These are phyloP conservation scores for Chrysemys picta DNA, from an alignment of 2,113 vertebrate species.

Conservation along the genomic window DNA sequence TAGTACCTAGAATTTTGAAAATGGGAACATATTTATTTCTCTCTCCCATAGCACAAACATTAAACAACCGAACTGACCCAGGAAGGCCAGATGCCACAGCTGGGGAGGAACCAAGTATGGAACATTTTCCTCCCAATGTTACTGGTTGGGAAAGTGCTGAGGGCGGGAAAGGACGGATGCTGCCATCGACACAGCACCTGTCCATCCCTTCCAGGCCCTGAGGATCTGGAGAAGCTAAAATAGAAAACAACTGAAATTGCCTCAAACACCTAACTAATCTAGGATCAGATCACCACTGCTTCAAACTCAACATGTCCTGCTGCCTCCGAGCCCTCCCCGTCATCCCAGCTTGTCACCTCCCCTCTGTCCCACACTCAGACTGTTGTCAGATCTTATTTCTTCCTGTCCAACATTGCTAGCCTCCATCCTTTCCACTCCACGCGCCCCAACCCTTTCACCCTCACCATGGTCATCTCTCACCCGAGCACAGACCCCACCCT, in stretches of 20 bases:
- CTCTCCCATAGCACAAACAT: slow-evolving; percentile 72
- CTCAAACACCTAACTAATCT: slow-evolving; percentile 57
- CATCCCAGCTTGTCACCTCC: neutral
- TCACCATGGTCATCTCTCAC: neutral
- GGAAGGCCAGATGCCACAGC: slow-evolving; percentile 69
- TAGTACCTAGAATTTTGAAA: neutral
- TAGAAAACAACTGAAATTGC: slow-evolving; percentile 73
- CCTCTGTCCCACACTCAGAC: neutral
- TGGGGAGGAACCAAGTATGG: slow-evolving; percentile 71
- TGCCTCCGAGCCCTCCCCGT: neutral
- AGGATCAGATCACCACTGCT: neutral
- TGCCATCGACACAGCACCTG: slow-evolving; percentile 62
- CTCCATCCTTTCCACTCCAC: neutral
- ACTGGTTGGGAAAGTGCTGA: slow-evolving; percentile 67
- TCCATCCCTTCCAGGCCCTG: slow-evolving; percentile 60
- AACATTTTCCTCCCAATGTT: slow-evolving; percentile 74
- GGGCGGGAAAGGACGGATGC: neutral
- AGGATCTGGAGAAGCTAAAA: slow-evolving; percentile 66
- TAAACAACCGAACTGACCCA: slow-evolving; percentile 67
- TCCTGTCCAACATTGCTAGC: neutral
- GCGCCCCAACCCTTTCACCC: neutral
- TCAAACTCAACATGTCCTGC: neutral
- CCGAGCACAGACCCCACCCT: neutral
- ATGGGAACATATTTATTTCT: slow-evolving; percentile 73
- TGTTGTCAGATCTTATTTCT: neutral